Base-by-base conservation (phyloP, 2,113 vertebrate species). In the Ornithorhynchus anatinus region DNA sequence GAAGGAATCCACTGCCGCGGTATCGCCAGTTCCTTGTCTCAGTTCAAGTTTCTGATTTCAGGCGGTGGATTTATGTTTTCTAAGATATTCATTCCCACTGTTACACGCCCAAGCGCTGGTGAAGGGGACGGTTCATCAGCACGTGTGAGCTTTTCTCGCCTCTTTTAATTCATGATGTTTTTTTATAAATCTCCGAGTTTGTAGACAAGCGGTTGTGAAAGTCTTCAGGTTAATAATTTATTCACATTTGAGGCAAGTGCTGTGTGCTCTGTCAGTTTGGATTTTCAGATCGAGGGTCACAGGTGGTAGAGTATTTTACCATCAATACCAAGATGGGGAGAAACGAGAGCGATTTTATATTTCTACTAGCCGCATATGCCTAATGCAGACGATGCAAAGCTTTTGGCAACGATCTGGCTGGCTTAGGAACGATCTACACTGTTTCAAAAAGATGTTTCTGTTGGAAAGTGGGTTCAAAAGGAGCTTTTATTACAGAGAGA, bases 221-320 rank as follows among this genome's bases (percentile, higher is more conserved):
- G 23, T n/a, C 36, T 45, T 8, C 16, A 3, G 43, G 25, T 14
- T 17, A 15, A 50, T 5, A 8, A 9, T 42, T 57, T 19, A 44
- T n/a, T 50, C 37, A 3, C 10, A 9, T 15, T 27, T 32, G 23
- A 1, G 0, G 10, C 10, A 20, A 6, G 35, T 38, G 10, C 23
- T 38, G 1, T 5, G 16, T 2, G 4, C 0, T 2, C 4, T n/a
- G 1, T 9, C 27, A n/a, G 32, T 8, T 11, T 6, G 4, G 3
- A 5, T 19, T 12, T 14, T 31, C 17, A 0, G 16, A 35, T 48
- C 37, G 29, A 31, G 40, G 2, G 22, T 42, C 33, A 50, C 25
- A 7, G 8, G 37, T 5, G 19, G 36, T 19, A 14, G n/a, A n/a
- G 13, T 10, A 22, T 11, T 27, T 64, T 45, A n/a, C 15, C 11